phyloP scores from a whole-genome alignment of 2,113 vertebrate genomes.

The Eurypyga helias region DNA sequence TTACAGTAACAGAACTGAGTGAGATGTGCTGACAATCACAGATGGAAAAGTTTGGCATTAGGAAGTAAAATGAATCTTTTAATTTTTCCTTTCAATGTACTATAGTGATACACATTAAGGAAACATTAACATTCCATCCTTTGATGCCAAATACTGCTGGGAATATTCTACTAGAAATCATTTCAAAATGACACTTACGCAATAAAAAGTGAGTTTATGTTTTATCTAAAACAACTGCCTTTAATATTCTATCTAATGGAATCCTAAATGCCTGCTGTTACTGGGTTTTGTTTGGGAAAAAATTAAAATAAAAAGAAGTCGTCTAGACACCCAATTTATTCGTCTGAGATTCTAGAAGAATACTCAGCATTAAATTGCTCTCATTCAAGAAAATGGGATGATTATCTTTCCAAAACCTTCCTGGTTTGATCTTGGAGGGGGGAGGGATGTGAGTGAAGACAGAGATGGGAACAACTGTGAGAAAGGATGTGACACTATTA shows the following conservation, averaged over 20 bases:
- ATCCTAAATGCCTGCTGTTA: neutral
- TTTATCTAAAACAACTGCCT: slow-evolving; percentile 2
- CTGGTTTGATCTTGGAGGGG: neutral
- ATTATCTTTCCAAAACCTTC: neutral
- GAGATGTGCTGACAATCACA: slow-evolving; percentile 45
- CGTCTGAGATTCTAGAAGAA: neutral
- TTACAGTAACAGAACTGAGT: slow-evolving; percentile 38
- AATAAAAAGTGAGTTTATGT: slow-evolving; percentile 7
- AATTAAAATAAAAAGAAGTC: neutral
- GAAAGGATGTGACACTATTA: neutral
- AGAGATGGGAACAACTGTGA: neutral
- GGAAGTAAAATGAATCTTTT: slow-evolving; percentile 29
- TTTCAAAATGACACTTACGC: neutral
- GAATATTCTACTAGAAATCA: slow-evolving; percentile 29
- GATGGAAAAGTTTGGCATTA: slow-evolving; percentile 48
- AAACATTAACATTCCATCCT: slow-evolving; percentile 27
- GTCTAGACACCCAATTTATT: neutral
- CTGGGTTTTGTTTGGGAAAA: neutral
- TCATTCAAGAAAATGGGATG: neutral
- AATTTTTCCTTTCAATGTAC: neutral
- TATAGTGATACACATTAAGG: neutral
- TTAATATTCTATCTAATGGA: neutral
- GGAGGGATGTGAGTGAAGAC: neutral
- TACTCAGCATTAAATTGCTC: neutral
- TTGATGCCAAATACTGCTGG: slow-evolving; percentile 21